Conservation (phyloP, 2,888 invertebrate genomes). For the Caenorhabditis panamensis region DNA sequence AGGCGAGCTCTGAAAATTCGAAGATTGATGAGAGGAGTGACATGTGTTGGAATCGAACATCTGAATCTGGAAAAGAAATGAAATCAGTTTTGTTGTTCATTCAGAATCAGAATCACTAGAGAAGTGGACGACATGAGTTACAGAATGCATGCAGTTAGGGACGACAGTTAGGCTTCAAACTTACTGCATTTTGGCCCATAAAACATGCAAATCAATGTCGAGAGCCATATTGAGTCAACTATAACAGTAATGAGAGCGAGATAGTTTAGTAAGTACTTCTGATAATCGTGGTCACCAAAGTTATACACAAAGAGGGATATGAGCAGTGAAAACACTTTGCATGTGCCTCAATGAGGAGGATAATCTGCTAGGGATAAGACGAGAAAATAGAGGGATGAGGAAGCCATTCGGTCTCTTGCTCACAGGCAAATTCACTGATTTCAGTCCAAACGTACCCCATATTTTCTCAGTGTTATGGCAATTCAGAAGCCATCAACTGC, state of each 20-base stretch:
- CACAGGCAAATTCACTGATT: background rate
- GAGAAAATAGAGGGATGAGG: background rate
- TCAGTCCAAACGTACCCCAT: background rate
- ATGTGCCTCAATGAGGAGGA: slow-evolving; percentile 1
- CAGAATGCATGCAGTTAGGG: slow-evolving; percentile 5
- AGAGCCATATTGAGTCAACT: slow-evolving; percentile 31
- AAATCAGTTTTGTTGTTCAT: slow-evolving; percentile 6
- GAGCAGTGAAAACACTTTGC: too few relatives aligned
- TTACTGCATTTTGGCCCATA: slow-evolving; percentile 52
- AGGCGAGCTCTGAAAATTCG: slow-evolving; percentile 68
- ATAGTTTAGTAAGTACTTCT: background rate
- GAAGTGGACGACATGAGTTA: background rate
- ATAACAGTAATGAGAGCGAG: background rate
- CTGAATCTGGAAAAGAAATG: slow-evolving; percentile 18
- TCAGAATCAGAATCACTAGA: slow-evolving; percentile 3
- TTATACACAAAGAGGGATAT: background rate
- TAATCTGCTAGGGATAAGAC: slow-evolving; percentile 38
- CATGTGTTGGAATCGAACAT: background rate
- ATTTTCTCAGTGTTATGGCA: background rate
- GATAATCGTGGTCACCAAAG: background rate
- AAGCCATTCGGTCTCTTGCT: slow-evolving; percentile 18
- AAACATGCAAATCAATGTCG: slow-evolving; percentile 61
- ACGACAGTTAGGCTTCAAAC: slow-evolving; percentile 16
- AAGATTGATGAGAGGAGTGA: background rate
- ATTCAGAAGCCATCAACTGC: background rate